Conservation (phyloP, 2,113 vertebrate genomes). For the Platycercus adscitus region DNA sequence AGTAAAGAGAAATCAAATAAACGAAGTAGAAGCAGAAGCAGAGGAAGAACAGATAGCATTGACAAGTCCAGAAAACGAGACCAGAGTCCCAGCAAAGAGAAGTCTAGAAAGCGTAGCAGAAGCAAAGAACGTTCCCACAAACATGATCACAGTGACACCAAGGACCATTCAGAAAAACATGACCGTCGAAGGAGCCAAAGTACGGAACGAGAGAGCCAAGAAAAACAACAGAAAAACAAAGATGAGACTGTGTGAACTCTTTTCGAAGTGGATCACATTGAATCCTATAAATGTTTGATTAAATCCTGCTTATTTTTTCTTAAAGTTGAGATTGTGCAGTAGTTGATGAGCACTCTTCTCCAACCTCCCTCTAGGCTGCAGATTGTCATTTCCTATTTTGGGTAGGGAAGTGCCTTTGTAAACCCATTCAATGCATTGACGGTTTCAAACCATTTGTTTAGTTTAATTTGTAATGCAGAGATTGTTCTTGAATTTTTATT, state of each 20-base stretch:
- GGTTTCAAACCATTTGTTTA: slow-evolving; percentile 74
- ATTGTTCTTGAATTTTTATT: slow-evolving; percentile 80
- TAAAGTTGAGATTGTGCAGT: slow-evolving; percentile 80
- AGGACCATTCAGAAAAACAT: slow-evolving; percentile 83
- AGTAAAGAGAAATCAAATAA: slow-evolving; percentile 81
- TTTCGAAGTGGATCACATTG: slow-evolving; percentile 84
- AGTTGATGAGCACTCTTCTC: slow-evolving; percentile 78
- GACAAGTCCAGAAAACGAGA: slow-evolving; percentile 89
- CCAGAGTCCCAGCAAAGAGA: slow-evolving; percentile 82
- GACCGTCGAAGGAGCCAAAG: slow-evolving; percentile 86
- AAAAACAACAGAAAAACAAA: slow-evolving; percentile 80
- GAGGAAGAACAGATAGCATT: slow-evolving; percentile 80
- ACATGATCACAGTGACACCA: slow-evolving; percentile 82
- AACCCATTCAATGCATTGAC: slow-evolving; percentile 78
- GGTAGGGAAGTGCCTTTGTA: slow-evolving; percentile 89
- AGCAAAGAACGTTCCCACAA: slow-evolving; percentile 84
- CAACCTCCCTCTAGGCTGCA: slow-evolving; percentile 77
- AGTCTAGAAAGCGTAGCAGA: slow-evolving; percentile 85
- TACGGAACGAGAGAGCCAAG: slow-evolving; percentile 79
- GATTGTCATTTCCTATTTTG: slow-evolving; percentile 80
- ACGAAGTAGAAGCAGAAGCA: slow-evolving; percentile 79
- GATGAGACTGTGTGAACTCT: slow-evolving; percentile 81
- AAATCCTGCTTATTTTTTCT: slow-evolving; percentile 77
- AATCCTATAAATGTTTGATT: slow-evolving; percentile 84
- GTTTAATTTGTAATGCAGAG: slow-evolving; percentile 76